phyloP scores from a whole-genome alignment of 2,888 invertebrate genomes.

The Exocentrus adspersus region DNA sequence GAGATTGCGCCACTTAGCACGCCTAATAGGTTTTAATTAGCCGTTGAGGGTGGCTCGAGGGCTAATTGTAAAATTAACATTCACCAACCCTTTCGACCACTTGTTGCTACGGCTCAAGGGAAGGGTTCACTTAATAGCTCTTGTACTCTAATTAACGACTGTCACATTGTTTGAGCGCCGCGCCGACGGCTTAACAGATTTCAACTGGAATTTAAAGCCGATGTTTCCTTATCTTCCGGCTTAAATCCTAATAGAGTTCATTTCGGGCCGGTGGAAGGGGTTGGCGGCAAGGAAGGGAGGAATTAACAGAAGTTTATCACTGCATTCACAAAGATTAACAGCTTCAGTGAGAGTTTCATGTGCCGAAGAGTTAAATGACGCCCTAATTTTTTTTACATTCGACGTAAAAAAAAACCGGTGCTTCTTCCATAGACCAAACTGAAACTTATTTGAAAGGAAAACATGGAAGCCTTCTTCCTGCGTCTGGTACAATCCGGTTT shows the following conservation, averaged over 20 bases:
- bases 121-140: constrained; percentile 53
- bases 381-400: too few species aligned
- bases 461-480: too few species aligned
- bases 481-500: too few species aligned
- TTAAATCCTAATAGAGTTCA: constrained; percentile 38
- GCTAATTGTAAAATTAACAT: constrained; percentile 57
- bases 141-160: constrained; percentile 53
- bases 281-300: constrained; percentile 23
- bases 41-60: constrained; percentile 49
- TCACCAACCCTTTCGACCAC: constrained; percentile 54
- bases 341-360: too few species aligned
- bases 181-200: constrained; percentile 44
- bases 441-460: too few species aligned
- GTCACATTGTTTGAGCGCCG: constrained; percentile 50
- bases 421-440: too few species aligned
- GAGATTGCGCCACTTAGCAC: constrained; percentile 46
- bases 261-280: constrained; percentile 27
- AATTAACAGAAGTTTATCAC: constrained; percentile 24
- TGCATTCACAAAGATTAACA: constrained; percentile 1
- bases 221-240: constrained; percentile 38
- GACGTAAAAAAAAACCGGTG: too few species aligned
- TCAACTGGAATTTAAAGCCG: constrained; percentile 37
- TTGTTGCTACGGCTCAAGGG: constrained; percentile 56
- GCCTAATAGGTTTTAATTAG: constrained; percentile 57
- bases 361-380: too few species aligned